Evolutionary conservation across 2,888 invertebrate genomes (phyloP).

Genomic region (Agriopis leucophaearia): DNA sequence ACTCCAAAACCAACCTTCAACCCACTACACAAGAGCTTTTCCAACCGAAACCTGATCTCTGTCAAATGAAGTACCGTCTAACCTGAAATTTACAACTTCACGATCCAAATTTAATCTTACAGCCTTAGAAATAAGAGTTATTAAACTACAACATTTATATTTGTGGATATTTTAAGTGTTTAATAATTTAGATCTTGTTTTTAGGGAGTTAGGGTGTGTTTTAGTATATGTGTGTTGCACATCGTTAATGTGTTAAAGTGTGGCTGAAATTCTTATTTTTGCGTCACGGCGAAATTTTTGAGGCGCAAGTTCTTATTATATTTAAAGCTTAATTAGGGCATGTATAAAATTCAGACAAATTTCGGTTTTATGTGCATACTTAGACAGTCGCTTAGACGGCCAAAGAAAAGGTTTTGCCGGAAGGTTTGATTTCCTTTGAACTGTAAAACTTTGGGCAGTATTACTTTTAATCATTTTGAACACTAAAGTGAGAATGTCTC

Average conservation of each 20-base stretch:
- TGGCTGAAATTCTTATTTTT: constrained; percentile 58
- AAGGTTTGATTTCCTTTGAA: constrained; percentile 5
- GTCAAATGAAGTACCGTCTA: constrained; percentile 6
- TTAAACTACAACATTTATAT: background rate
- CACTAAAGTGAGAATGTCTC: too few species aligned
- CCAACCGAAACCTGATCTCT: constrained; percentile 4
- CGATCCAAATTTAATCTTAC: constrained; percentile 33
- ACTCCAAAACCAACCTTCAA: constrained; percentile 38
- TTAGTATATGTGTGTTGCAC: constrained; percentile 20
- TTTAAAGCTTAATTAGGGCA: constrained; percentile 36
- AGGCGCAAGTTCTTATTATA: constrained; percentile 53
- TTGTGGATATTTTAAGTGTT: background rate
- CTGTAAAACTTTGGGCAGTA: background rate
- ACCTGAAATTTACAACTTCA: constrained; percentile 8
- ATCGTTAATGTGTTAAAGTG: constrained; percentile 49
- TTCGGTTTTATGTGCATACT: constrained; percentile 6
- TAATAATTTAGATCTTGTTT: constrained; percentile 28
- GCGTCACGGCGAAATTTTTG: constrained; percentile 63
- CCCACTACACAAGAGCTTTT: constrained; percentile 1
- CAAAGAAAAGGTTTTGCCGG: background rate
- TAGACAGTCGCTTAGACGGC: background rate
- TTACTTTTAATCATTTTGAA: background rate
- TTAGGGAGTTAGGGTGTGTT: constrained; percentile 7
- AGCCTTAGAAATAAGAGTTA: constrained; percentile 21
- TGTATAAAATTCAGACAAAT: constrained; percentile 7